These are phyloP conservation scores for Ectemnius lituratus DNA, from an alignment of 2,888 invertebrate species.

Conservation along the genomic window DNA sequence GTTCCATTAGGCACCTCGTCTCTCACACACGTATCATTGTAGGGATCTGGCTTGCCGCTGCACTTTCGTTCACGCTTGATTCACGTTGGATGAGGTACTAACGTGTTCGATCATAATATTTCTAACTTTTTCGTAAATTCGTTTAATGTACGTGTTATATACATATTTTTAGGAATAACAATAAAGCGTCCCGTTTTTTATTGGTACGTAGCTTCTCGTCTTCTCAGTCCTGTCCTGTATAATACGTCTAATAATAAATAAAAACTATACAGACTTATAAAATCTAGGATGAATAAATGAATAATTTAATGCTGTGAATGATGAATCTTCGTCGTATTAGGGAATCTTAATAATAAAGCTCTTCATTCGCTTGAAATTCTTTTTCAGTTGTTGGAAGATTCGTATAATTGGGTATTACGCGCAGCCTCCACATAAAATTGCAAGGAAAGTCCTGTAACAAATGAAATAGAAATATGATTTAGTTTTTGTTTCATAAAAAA, in stretches of 20 bases:
- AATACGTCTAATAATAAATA: constrained; percentile 19
- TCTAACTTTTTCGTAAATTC: constrained; percentile 4
- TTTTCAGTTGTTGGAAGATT: too few species aligned
- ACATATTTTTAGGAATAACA: constrained; percentile 6
- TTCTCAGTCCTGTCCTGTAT: constrained; percentile 25
- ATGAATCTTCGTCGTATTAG: too few species aligned
- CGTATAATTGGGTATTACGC: too few species aligned
- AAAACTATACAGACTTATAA: too few species aligned
- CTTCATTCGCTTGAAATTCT: too few species aligned
- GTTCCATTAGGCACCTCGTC: too few species aligned
- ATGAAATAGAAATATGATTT: not conserved
- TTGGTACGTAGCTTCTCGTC: constrained; percentile 16
- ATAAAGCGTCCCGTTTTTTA: constrained; percentile 9
- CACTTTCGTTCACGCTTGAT: not conserved
- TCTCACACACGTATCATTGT: too few species aligned
- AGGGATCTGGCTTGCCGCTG: not conserved
- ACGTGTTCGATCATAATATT: not conserved
- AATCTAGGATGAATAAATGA: too few species aligned
- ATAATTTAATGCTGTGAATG: too few species aligned
- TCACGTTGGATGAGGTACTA: not conserved
- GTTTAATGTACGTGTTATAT: not conserved
- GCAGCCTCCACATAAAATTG: constrained; percentile 43
- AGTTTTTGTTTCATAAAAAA: not conserved
- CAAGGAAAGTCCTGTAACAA: constrained; percentile 37
- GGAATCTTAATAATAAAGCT: too few species aligned